Evolutionary conservation across 1,140 invertebrate genomes (phyloP).

Genomic region (Drosophila tsacasi): DNA sequence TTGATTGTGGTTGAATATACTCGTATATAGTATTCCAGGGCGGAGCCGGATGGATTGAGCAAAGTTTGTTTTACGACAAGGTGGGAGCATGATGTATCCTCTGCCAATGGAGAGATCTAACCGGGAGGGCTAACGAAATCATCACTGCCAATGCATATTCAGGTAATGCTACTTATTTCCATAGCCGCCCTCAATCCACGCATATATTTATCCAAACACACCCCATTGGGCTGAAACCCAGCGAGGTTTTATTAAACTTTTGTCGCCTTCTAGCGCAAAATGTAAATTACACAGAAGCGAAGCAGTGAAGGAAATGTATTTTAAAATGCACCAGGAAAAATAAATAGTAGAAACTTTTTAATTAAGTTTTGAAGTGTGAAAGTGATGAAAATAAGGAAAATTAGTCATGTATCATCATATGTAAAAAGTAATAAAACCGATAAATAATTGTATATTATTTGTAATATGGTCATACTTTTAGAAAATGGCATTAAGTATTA

Average conservation of each 20-base stretch:
- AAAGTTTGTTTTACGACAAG: slow-evolving; percentile 56
- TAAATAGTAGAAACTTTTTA: neutral
- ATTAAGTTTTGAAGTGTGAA: neutral
- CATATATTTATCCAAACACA: slow-evolving; percentile 34
- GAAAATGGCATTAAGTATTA: no score
- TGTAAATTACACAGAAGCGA: slow-evolving; percentile 74
- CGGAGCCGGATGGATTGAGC: slow-evolving; percentile 22
- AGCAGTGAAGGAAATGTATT: slow-evolving; percentile 42
- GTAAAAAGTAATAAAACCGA: neutral
- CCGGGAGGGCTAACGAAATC: slow-evolving; percentile 5
- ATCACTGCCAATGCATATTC: slow-evolving; percentile 48
- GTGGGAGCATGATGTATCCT: slow-evolving; percentile 35
- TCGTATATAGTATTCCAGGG: neutral
- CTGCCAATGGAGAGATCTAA: slow-evolving; percentile 31
- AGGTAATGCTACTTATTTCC: slow-evolving; percentile 47
- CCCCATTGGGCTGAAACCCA: slow-evolving; percentile 22
- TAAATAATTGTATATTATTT: neutral
- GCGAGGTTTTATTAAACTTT: slow-evolving; percentile 75
- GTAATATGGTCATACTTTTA: no score
- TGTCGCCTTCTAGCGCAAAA: slow-evolving; percentile 63
- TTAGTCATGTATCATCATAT: neutral
- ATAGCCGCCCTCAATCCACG: slow-evolving; percentile 30
- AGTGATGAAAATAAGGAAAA: neutral
- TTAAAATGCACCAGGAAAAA: slow-evolving; percentile 23
- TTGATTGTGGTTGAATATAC: slow-evolving; percentile 64